Base-by-base conservation (phyloP, 2,113 vertebrate species). In the Oreamnos americanus region DNA sequence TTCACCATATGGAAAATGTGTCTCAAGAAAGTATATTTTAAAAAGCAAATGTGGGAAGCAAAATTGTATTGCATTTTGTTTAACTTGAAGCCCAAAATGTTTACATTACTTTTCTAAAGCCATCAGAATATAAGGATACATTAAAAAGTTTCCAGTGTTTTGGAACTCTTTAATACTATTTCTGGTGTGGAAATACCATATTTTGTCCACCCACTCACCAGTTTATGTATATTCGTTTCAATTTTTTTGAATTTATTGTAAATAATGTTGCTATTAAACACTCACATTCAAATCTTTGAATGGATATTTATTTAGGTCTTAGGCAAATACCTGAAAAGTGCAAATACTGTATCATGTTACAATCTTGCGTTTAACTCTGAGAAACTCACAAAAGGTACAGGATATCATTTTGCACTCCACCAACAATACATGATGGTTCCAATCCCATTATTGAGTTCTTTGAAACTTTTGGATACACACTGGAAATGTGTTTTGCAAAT, bases 1-100 rank as follows among this genome's bases (percentile, higher is more conserved):
- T 82, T 92, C 88, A 98, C 97, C 92, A 88, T 88, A 62, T 84
- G 84, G 62, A 79, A 96, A 67, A 88, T 67, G 6, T 97, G 11
- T 97, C 45, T 87, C 49, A 94, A 7, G 60, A 28, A 87, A 71
- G 3, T 92, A 3, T 78, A 60, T 95, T 93, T 87, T 58, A 49
- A 43, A 87, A 82, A 85, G 19, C 30, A 79, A 62, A 82, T 81
- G 19, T 81, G 2, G 30, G 67, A 53, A 92, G 55, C 88, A 81
- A 90, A 79, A 84, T 92, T 92, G 60, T 62, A 28, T 76, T 53
- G 67, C 30, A 62, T 71, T 76, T 47, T 91, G 9, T 87, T 94
- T 94, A 94, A 55, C 49, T 78, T 94, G 71, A 93, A 87, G 21
- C 14, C 36, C 28, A 67, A 81, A 83, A 64, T 90, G 33, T 81